Evolutionary conservation across 2,113 vertebrate genomes (phyloP).

Genomic region (Halichoeres trimaculatus): DNA sequence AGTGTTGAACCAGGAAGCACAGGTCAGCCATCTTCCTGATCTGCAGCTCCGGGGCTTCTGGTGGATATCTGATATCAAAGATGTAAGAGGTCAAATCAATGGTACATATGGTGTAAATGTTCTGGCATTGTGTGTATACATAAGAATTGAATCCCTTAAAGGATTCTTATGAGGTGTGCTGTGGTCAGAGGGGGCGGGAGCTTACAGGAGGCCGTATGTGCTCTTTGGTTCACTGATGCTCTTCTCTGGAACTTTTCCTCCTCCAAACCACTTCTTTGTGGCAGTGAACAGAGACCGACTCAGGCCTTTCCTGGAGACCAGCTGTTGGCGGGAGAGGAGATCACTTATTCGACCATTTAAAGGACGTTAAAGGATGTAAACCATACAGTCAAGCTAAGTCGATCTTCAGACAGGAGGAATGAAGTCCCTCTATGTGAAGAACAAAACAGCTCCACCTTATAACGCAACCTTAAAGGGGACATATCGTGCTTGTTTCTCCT

Average conservation of each 20-base stretch:
- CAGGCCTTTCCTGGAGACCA: conserved; percentile 96
- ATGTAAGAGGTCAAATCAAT: neutral
- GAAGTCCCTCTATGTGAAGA: too few species aligned
- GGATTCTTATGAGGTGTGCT: neutral
- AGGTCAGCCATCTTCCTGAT: conserved; percentile 99
- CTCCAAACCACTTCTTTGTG: conserved; percentile 98
- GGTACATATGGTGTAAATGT: neutral
- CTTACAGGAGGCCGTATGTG: conserved; percentile 94
- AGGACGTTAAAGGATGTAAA: neutral
- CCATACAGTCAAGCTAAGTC: neutral
- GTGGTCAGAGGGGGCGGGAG: conserved; percentile 1
- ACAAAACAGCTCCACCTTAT: too few species aligned
- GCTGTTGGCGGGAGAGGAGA: conserved; percentile 76
- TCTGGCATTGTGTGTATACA: neutral
- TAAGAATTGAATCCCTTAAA: neutral
- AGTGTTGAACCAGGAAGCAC: conserved; percentile 98
- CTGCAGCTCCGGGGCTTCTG: conserved; percentile 97
- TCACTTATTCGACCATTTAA: neutral
- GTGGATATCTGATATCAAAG: conserved; percentile 88
- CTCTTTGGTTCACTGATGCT: conserved; percentile 93
- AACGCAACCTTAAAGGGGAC: too few species aligned
- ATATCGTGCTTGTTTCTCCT: too few species aligned
- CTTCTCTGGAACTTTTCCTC: conserved; percentile 96
- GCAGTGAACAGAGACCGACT: conserved; percentile 96
- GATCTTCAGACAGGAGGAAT: neutral